Evolutionary conservation across 23 tunicate genomes (phyloP), one percentile per base, ranked within the genome.

Genomic region (Styela plicata): DNA sequence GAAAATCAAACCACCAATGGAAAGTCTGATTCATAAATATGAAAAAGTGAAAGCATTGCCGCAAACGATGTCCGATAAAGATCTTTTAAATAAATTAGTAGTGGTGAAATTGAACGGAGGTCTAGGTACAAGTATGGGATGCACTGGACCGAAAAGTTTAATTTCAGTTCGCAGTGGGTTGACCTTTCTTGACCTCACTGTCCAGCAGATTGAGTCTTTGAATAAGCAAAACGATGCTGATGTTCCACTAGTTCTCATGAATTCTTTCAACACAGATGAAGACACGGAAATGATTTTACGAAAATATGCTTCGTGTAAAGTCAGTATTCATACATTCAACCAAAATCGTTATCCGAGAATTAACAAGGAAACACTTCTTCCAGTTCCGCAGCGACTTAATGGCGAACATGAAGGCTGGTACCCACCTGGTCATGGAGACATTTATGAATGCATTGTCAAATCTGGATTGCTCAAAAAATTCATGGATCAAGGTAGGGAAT

Each of bases 401-500:
- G 91, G 83, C 63, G 75, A 90, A 24, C 88, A 90, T 57, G 99
- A 95, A 67, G 80, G 85, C 22, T 95, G 99, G 99, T 95, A 95
- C 89, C 99, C 99, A 7, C 99, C 99, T 2, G 99, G 99, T 36
- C 99, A 95, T 79, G 99, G 99, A 31, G 99, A 95, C 64, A 85
- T 95, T 23, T 95, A 95, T 44, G 94, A 89, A 74, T 89, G 95
- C 80, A 53, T 95, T 64, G 85, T 74, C 68, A 86, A 89, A 65
- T 83, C 86, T 52, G 99, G 96, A 16, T 52, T 95, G 69, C 83
- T 95, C 25, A 80, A 86, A 28, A 76, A 85, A 74, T 94, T 94
- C 62, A 24, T 89, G 0, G 79, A 85, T 31, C 80, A 85, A 74
- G 98, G 94, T 10, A 65, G 84, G 24, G 95, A 86, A 24, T 95